Evolutionary conservation across 2,113 vertebrate species (phyloP), one percentile per base, ranked within the genome.

Genomic region (Carassius carassius): DNA sequence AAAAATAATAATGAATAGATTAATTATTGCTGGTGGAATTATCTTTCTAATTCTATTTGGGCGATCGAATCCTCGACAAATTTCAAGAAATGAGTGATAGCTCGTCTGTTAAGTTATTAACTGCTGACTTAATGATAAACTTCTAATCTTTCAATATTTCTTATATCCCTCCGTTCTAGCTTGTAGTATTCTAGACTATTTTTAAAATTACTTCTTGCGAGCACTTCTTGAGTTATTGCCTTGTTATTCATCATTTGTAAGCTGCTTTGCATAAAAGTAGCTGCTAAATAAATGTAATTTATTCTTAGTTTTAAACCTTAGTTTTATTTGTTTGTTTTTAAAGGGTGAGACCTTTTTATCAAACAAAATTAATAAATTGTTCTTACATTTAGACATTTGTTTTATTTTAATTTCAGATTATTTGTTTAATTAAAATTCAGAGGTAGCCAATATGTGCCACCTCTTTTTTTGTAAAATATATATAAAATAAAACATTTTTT

Each of bases 401-500:
- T 60, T 23, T 62, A 62, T 23, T 62, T 62, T 23, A 49, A 14
- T 49, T 49, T 14, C 13, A 17, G 5, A 54, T 54, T 54, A 54
- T 54, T 54, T 17, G 4, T 17, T 54, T 17, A 5, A 5, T 54
- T 5, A 54, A 17, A 17, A 54, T 17, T n/a, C 65, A 69, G 29
- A 69, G 7, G 3, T 69, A 69, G 65, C 4, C 16, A 32, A 35
- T 9, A 41, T 41, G 35, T 70, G 9, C 25, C 35, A 47, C 25
- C 32, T 23, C 14, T 7, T 3, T 67, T 65, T 6, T 29, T 16
- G 14, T 7, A 63, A 29, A 29, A 63, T 21, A 13, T 44, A 78
- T 49, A 6, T 65, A 74, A 78, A 23, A 1, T 56, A 67, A 78
- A 25, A 25, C 89, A 47, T 21, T 23, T 54, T 56, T 56, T 56